Evolutionary conservation across 2,888 invertebrate species (phyloP), one percentile per base, ranked within the genome.

Genomic region (Xanthia icteritia): DNA sequence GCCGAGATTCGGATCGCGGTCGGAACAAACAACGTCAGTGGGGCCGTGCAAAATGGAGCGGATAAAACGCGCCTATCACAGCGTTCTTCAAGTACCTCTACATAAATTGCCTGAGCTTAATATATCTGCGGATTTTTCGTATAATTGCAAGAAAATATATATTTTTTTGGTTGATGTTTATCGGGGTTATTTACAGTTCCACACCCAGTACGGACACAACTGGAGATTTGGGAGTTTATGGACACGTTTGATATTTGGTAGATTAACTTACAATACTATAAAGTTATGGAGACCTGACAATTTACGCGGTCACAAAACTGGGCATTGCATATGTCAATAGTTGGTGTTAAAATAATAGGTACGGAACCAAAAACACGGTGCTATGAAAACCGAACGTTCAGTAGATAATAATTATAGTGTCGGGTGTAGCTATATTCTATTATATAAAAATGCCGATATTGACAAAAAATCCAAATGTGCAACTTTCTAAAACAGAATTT

Each of bases 1-100:
- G 82, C 88, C 73, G 85, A 85, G 83, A 86, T 88, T 86, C 80
- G 77, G 75, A 81, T 82, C 85, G 81, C 81, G 79, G 81, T 79
- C 83, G 88, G 82, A 86, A 86, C 85, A 85, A 88, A 88, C 86
- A 88, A 85, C 83, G 85, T 86, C 86, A 82, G 77, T 82, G 80
- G 81, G 79, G 84, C 84, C 77, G 86, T 76, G 82, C 63, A 86
- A 88, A 88, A 88, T 88, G 88, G 83, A 88, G 86, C 83, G 86
- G 78, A 88, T 88, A 85, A 85, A 85, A 88, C 72, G 76, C 79
- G 88, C 85, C 85, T 82, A 88, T 86, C 88, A 85, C 86, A 83
- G 81, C 78, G 79, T 79, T 85, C 83, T 76, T 82, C 77, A 81
- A 87, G 84, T 77, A 76, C 82, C 79, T 82, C 76, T 81, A 82